Base-by-base conservation (phyloP, 2,888 invertebrate species). In the Apodemia mormo region DNA sequence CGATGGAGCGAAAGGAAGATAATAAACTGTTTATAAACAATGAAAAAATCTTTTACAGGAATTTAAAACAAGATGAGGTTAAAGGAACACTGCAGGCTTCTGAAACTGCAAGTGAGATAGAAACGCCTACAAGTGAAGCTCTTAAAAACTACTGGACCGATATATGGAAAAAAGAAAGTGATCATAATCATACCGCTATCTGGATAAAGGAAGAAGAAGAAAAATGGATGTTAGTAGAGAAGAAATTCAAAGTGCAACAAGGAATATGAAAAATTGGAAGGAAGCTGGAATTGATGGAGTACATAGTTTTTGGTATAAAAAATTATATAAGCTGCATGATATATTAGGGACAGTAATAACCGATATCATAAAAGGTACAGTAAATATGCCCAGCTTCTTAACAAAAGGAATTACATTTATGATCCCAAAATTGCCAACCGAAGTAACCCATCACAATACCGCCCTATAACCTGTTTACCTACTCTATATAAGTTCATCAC, bases 391-490 rank as follows among this genome's bases (percentile, higher is more conserved):
- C n/a, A 33, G 66, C 49, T 74, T 76, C 40, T 30, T 75, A 10
- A 37, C 76, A 12, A 74, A 52, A 52, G 75, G 74, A 14, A 71
- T 74, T 65, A 77, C 76, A 22, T 73, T 73, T 45, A 77, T 75
- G 75, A n/a, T 75, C 3, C 72, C 74, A 73, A 75, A 72, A 64
- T 61, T 9, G 68, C 45, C 2, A 7, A 70, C 10, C 37, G 33
- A 54, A 6, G 8, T 10, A 22, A n/a, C 81, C 68, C 74, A 37
- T 71, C 74, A 0, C 73, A 75, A 70, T 76, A 75, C 29, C 33
- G 76, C 45, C 76, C 76, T n/a, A 76, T 77, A 9, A 77, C 77
- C 1, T 76, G 77, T 67, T 37, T 77, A n/a, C 77, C 73, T 6
- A 75, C 76, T 0, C 68, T 75, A 37, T 75, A 77, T 52, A 76